Conservation (phyloP, 2,888 invertebrate species). For the Macrophya annulata region DNA sequence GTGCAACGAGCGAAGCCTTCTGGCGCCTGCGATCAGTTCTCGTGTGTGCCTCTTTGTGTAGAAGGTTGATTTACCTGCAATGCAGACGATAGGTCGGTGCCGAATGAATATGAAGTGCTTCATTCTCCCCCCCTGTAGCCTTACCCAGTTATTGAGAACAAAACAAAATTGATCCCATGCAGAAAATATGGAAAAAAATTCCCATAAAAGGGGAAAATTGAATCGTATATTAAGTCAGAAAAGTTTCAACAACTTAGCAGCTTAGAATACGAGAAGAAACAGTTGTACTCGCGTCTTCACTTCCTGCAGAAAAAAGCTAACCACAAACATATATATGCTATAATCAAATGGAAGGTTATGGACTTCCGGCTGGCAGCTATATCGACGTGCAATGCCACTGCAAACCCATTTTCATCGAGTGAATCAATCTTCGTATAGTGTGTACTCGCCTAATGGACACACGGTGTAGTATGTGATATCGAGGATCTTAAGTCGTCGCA, state of each 20-base stretch:
- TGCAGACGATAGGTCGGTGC: background rate
- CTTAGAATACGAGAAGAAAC: background rate
- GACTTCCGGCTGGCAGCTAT: background rate
- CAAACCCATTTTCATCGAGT: constrained; percentile 35
- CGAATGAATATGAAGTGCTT: background rate
- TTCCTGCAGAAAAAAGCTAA: background rate
- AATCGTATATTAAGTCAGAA: constrained; percentile 25
- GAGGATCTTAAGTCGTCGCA: constrained; percentile 48
- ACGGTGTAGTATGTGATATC: constrained; percentile 37
- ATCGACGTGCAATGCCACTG: constrained; percentile 21
- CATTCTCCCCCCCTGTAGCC: background rate
- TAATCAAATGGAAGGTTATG: background rate
- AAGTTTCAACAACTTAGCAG: background rate
- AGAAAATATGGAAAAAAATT: background rate
- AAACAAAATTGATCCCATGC: background rate
- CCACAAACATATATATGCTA: background rate
- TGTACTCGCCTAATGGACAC: constrained; percentile 48
- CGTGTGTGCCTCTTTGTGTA: constrained; percentile 19
- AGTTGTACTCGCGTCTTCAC: background rate
- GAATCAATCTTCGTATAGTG: constrained; percentile 47
- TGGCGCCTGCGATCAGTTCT: constrained; percentile 38
- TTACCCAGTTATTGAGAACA: background rate
- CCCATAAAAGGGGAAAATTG: constrained; percentile 14
- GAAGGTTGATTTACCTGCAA: constrained; percentile 40
- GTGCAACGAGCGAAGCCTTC: constrained; percentile 40